These are phyloP conservation scores for Teleopsis dalmanni DNA, from an alignment of 1,140 invertebrate species.

Conservation along the genomic window DNA sequence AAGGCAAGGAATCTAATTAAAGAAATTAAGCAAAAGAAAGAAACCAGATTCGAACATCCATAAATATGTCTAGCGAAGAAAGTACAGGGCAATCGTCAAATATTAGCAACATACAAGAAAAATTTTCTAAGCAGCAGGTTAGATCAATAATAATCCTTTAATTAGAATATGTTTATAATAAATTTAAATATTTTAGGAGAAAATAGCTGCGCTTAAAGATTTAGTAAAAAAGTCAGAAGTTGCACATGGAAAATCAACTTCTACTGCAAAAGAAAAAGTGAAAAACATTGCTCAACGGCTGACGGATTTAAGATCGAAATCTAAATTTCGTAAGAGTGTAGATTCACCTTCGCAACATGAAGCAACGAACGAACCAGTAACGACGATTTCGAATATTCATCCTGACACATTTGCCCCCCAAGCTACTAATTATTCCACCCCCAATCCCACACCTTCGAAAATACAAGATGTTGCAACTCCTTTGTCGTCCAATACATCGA, in stretches of 20 bases:
- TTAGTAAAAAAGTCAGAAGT: constrained; percentile 19
- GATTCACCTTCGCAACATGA: background rate
- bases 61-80: constrained; percentile 15
- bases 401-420: background rate
- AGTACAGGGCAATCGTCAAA: constrained; percentile 2
- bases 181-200: constrained; percentile 11
- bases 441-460: constrained; percentile 4
- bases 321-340: constrained; percentile 8
- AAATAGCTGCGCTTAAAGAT: constrained; percentile 22
- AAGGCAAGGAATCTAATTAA: too few relatives aligned
- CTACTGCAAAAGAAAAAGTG: constrained; percentile 19
- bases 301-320: constrained; percentile 17
- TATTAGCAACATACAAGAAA: constrained; percentile 16
- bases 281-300: constrained; percentile 20
- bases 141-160: background rate
- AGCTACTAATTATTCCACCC: background rate
- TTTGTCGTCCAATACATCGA: background rate
- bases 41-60: too few relatives aligned
- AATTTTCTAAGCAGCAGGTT: constrained; percentile 16
- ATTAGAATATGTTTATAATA: background rate
- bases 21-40: too few relatives aligned
- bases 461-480: background rate
- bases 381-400: background rate
- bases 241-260: constrained; percentile 15
- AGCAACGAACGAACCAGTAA: constrained; percentile 6